These are phyloP conservation scores for Potamilus streckersoni DNA, from an alignment of 1,140 invertebrate genomes.

Conservation along the genomic window DNA sequence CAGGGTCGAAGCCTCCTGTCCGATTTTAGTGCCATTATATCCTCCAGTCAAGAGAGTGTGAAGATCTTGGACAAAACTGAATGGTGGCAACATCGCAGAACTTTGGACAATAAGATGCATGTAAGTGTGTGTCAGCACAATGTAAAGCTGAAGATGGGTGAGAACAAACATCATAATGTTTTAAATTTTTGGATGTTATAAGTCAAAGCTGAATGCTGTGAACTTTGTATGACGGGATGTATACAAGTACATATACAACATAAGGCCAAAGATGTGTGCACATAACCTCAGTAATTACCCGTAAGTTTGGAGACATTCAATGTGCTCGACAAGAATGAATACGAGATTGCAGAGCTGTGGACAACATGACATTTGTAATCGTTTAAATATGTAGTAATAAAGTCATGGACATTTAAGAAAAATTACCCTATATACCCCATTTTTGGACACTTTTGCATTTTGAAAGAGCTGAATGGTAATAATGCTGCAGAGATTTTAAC, in stretches of 20 bases:
- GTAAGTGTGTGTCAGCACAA: slow-evolving; percentile 8
- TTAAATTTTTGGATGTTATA: not conserved
- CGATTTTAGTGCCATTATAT: slow-evolving; percentile 39
- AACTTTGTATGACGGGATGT: slow-evolving; percentile 34
- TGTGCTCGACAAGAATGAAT: too few relatives aligned
- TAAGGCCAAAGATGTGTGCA: not conserved
- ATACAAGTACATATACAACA: slow-evolving; percentile 12
- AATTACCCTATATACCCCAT: not conserved
- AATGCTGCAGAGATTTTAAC: not conserved
- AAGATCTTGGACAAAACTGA: slow-evolving; percentile 39
- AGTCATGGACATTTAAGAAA: not conserved
- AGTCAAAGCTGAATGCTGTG: slow-evolving; percentile 47
- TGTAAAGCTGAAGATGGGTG: not conserved
- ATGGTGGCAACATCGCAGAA: slow-evolving; percentile 46
- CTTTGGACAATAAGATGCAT: slow-evolving; percentile 35
- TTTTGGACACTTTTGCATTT: not conserved
- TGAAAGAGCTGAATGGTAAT: not conserved
- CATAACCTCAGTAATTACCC: too few relatives aligned
- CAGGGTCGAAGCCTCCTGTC: slow-evolving; percentile 43
- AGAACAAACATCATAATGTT: not conserved
- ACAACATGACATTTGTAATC: slow-evolving; percentile 27
- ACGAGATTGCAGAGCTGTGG: slow-evolving; percentile 1
- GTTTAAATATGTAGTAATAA: not conserved
- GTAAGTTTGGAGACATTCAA: too few relatives aligned
- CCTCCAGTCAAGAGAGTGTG: slow-evolving; percentile 29